Percentiles rank a stretch among this genome's conserved stretches.
Conservation (phyloP, 1,140 invertebrate species). For the Holcopasites calliopsidis region DNA sequence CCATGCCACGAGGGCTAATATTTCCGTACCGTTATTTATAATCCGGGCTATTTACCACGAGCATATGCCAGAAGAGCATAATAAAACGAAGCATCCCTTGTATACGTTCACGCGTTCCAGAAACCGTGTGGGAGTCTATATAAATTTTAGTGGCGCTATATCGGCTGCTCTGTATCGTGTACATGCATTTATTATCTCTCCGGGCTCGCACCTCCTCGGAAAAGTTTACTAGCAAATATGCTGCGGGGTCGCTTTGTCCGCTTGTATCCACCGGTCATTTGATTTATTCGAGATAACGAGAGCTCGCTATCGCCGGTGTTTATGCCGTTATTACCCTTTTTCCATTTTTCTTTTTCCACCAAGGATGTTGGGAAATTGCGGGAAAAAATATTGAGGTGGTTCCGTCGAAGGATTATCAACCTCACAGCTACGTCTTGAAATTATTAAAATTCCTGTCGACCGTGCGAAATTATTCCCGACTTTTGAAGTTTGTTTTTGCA, state of each 20-base stretch:
- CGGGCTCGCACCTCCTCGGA: constrained; percentile 47
- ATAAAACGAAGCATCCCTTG: constrained; percentile 64
- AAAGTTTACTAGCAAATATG: constrained; percentile 64
- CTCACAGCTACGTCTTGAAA: neutral
- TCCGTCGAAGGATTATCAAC: constrained; percentile 40
- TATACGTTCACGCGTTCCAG: neutral
- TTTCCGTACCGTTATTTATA: constrained; percentile 68
- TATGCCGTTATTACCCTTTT: constrained; percentile 37
- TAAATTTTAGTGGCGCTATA: constrained; percentile 51
- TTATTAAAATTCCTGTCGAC: constrained; percentile 18
- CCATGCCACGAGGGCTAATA: constrained; percentile 48
- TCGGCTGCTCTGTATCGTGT: constrained; percentile 55
- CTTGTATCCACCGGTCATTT: constrained; percentile 61
- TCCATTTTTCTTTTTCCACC: constrained; percentile 7
- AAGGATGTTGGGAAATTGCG: constrained; percentile 5
- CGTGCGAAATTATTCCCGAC: neutral
- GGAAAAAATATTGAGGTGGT: constrained; percentile 29
- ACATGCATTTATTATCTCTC: constrained; percentile 58
- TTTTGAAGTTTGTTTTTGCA: neutral
- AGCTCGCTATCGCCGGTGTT: constrained; percentile 53
- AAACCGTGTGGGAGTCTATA: constrained; percentile 20
- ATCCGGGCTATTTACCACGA: constrained; percentile 65
- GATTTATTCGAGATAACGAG: constrained; percentile 68
- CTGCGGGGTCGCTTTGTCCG: constrained; percentile 43
- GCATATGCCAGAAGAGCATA: constrained; percentile 70